Evolutionary conservation across 2,888 invertebrate species (phyloP).

Genomic region (Chelonus formosanus): DNA sequence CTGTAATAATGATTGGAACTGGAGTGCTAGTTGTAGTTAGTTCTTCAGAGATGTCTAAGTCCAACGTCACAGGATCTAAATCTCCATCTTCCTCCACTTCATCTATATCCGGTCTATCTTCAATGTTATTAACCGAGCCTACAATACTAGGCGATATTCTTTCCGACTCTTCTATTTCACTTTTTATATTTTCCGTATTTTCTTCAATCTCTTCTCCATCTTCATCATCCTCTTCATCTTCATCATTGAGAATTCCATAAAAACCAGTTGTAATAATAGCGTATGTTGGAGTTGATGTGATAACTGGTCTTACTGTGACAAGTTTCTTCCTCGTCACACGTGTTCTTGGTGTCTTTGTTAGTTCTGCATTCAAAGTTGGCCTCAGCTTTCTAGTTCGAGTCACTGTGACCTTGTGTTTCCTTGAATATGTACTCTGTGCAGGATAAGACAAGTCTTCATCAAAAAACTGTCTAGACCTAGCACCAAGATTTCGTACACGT

Average conservation of each 20-base stretch:
- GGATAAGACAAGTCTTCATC: slow-evolving; percentile 25
- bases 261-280: slow-evolving; percentile 63
- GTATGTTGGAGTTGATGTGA: slow-evolving; percentile 52
- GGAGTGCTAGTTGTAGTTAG: slow-evolving; percentile 44
- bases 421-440: slow-evolving; percentile 11
- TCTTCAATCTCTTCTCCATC: slow-evolving; percentile 40
- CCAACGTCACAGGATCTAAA: slow-evolving; percentile 30
- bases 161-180: slow-evolving; percentile 33
- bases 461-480: slow-evolving; percentile 35
- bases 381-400: slow-evolving; percentile 58
- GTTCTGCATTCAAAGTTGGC: slow-evolving; percentile 44
- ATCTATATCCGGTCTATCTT: slow-evolving; percentile 43
- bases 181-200: slow-evolving; percentile 33
- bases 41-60: slow-evolving; percentile 32
- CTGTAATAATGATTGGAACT: slow-evolving; percentile 60
- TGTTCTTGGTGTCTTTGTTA: slow-evolving; percentile 38
- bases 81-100: slow-evolving; percentile 7
- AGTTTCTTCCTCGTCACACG: slow-evolving; percentile 59
- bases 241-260: slow-evolving; percentile 50
- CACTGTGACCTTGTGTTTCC: slow-evolving; percentile 57
- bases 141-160: slow-evolving; percentile 49
- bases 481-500: slow-evolving; percentile 49
- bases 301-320: slow-evolving; percentile 55
- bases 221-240: slow-evolving; percentile 46
- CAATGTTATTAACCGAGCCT: slow-evolving; percentile 50